A percentile compares a stretch with the other conserved stretches of the same genome.
Evolutionary conservation across 30 jellyfish, hydroid and myxozoan genomes (phyloP).

Genomic region (Nemopilema nomurai): DNA sequence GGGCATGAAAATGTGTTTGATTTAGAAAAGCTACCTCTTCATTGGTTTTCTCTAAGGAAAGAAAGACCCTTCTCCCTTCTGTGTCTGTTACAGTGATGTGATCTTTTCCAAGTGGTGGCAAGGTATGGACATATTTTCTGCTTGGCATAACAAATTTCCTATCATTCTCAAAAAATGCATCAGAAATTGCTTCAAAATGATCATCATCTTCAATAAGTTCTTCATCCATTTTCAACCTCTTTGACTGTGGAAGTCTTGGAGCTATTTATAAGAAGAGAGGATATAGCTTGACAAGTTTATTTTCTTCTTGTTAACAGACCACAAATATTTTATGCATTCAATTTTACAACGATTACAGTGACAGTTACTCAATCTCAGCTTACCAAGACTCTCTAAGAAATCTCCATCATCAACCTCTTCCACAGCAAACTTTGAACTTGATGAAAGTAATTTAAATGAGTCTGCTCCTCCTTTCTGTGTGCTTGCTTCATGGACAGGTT

Average conservation of each 20-base stretch:
- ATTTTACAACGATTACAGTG: no score
- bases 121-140: slow-evolving; percentile 49
- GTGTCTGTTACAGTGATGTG: slow-evolving; percentile 64
- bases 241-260: slow-evolving; percentile 6
- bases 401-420: slow-evolving; percentile 31
- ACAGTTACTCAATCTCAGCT: not conserved
- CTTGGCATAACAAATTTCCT: not conserved
- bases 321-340: no score
- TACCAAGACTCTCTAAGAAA: slow-evolving; percentile 15
- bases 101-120: slow-evolving; percentile 76
- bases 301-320: no score
- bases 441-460: not conserved
- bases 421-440: slow-evolving; percentile 4
- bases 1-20: no score
- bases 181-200: slow-evolving; percentile 1
- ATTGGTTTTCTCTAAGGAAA: slow-evolving; percentile 1
- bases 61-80: slow-evolving; percentile 80
- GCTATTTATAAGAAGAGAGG: not conserved
- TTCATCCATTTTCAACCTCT: slow-evolving; percentile 36
- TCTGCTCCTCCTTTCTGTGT: not conserved
- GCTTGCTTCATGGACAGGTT: not conserved
- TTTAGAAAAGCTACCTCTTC: slow-evolving; percentile 15
- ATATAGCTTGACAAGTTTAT: no score
- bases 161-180: not conserved
- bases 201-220: not conserved